These are phyloP conservation scores for Nycteola revayana DNA, from an alignment of 2,888 invertebrate species.

Conservation along the genomic window DNA sequence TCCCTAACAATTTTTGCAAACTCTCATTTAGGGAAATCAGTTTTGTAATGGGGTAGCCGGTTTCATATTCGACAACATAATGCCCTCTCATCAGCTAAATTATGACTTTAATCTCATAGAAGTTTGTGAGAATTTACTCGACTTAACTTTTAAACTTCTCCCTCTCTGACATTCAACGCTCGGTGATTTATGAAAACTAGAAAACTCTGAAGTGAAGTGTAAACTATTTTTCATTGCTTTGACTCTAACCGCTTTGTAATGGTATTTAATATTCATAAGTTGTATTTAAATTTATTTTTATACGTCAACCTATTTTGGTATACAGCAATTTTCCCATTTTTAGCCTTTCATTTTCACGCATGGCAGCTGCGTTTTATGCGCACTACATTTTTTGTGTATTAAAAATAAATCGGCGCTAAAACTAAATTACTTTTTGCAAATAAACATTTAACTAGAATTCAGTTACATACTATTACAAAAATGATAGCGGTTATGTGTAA, in stretches of 20 bases:
- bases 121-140: conserved; percentile 62
- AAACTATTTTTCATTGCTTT: conserved; percentile 61
- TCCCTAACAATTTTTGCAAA: conserved; percentile 49
- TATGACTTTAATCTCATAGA: conserved; percentile 73
- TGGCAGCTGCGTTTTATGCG: conserved; percentile 6
- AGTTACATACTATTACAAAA: conserved; percentile 9
- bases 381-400: background rate
- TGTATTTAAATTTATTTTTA: too few species aligned
- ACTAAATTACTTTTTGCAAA: conserved; percentile 15
- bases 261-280: conserved; percentile 41
- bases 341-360: conserved; percentile 11
- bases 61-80: conserved; percentile 67
- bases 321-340: conserved; percentile 9
- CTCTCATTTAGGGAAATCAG: conserved; percentile 54
- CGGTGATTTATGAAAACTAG: conserved; percentile 75
- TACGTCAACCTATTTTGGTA: too few species aligned
- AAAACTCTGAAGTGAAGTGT: conserved; percentile 58
- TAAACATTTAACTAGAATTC: conserved; percentile 8
- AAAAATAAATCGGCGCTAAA: conserved; percentile 13
- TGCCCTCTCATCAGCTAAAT: conserved; percentile 70
- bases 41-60: conserved; percentile 46
- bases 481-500: conserved; percentile 2
- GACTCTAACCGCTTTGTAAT: conserved; percentile 51
- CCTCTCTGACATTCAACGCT: conserved; percentile 63
- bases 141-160: conserved; percentile 70